Percentiles rank a stretch among this genome's conserved stretches.
Evolutionary conservation across 2,113 vertebrate genomes (phyloP).

Genomic region (Saguinus midas): DNA sequence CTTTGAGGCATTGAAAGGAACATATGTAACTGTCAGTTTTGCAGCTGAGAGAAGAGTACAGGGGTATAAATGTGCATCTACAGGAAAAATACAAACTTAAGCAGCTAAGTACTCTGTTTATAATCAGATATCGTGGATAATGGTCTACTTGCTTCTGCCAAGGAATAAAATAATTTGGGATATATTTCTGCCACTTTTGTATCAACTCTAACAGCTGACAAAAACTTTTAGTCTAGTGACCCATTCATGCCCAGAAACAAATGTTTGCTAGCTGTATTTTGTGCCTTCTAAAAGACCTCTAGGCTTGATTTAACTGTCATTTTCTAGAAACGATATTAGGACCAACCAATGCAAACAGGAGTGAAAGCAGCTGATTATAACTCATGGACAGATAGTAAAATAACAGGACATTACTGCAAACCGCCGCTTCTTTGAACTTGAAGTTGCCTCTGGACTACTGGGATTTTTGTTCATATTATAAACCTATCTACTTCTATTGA

Average conservation of each 20-base stretch:
- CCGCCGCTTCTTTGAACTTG: not conserved
- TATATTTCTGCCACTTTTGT: not conserved
- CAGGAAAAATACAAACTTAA: not conserved
- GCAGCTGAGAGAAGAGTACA: not conserved
- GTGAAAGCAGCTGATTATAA: not conserved
- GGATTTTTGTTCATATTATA: not conserved
- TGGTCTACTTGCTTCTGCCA: not conserved
- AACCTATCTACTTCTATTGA: not conserved
- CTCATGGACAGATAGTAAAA: not conserved
- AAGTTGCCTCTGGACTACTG: not conserved
- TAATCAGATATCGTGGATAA: not conserved
- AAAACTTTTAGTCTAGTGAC: not conserved
- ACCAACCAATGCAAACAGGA: not conserved
- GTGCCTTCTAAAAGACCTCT: not conserved
- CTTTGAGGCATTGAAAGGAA: not conserved
- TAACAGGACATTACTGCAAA: not conserved
- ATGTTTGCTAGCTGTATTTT: not conserved
- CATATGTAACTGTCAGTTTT: not conserved
- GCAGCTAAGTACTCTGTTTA: not conserved
- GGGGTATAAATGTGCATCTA: not conserved
- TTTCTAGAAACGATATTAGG: not conserved
- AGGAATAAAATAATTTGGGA: constrained; percentile 6
- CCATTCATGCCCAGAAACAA: not conserved
- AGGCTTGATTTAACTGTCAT: not conserved
- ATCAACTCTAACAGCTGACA: not conserved